Conservation (phyloP, 2,888 invertebrate species). For the Agriopis aurantiaria region DNA sequence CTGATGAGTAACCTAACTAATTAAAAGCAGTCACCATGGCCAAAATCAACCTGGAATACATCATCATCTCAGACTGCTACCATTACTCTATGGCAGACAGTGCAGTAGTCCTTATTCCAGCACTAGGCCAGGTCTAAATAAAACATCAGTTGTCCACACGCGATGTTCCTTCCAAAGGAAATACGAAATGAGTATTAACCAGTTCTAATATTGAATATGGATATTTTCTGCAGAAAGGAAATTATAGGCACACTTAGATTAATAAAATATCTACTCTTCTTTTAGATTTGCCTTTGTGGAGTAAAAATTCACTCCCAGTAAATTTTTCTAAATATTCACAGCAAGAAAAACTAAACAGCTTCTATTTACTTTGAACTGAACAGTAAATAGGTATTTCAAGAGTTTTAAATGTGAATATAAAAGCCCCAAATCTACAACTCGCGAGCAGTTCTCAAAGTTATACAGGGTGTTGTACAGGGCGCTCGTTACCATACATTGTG, state of each 20-base stretch:
- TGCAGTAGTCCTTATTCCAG: constrained; percentile 23
- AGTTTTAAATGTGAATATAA: constrained; percentile 13
- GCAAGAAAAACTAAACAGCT: no score
- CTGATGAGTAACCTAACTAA: no score
- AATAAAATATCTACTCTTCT: no score
- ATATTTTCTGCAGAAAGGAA: constrained; percentile 6
- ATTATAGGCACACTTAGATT: not conserved
- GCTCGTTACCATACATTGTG: constrained; percentile 64
- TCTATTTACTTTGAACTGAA: no score
- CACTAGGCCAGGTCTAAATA: constrained; percentile 54
- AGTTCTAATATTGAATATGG: constrained; percentile 11
- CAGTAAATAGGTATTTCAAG: not conserved
- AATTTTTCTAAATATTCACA: no score
- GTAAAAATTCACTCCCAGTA: no score
- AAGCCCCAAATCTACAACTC: constrained; percentile 17
- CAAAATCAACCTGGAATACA: no score
- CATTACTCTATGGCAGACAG: constrained; percentile 2
- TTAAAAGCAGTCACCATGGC: no score
- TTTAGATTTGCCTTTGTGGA: no score
- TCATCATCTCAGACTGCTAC: not conserved
- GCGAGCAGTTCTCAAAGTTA: constrained; percentile 30
- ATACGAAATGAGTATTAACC: constrained; percentile 21
- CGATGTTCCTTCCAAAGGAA: constrained; percentile 46
- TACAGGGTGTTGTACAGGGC: constrained; percentile 20
- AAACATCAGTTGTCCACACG: constrained; percentile 61